Evolutionary conservation across 1,140 invertebrate genomes (phyloP), one percentile per base, ranked within the genome.

Genomic region (Andrena cerasifolii): DNA sequence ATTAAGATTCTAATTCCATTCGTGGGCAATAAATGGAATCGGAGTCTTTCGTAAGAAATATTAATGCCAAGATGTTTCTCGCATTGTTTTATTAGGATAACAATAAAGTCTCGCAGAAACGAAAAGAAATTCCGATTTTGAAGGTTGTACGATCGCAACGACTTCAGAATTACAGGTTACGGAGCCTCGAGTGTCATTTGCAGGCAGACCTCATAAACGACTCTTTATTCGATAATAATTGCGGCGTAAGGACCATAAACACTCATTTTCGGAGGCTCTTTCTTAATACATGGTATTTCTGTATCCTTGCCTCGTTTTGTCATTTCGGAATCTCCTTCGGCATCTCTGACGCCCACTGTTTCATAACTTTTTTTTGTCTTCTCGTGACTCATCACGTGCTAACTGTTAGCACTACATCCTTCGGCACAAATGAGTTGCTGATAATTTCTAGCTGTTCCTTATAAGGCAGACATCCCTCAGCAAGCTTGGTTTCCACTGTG

Each of bases 211-310:
- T 82, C 68, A 73, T 89, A 89, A 89, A 89, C 79, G 83, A 85
- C 79, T 87, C 89, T 91, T 92, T 86, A 92, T 92, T 90, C 75
- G 88, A 91, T 91, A 92, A 91, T 92, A 91, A 92, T 91, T 89
- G 83, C 85, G 65, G 75, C 75, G 65, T 80, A 86, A 85, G 85
- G 54, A 47, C 74, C 78, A 85, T 88, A 87, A 88, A 88, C 76
- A 85, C 79, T 88, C 78, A 84, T 87, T 85, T 84, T 87, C 83
- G 49, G 28, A 82, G 71, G 51, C 62, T 76, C 67, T 47, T 54
- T 47, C 51, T 74, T 89, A 88, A 89, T 89, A 79, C 68, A 80
- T 66, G 73, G 70, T 80, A 83, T 80, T 87, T 86, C 59, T 43
- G 73, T 78, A 78, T 85, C 59, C 45, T 36, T 78, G 54, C 67